Evolutionary conservation across 2,888 invertebrate genomes (phyloP), one percentile per base, ranked within the genome.

Genomic region (Drosophila percnosoma): DNA sequence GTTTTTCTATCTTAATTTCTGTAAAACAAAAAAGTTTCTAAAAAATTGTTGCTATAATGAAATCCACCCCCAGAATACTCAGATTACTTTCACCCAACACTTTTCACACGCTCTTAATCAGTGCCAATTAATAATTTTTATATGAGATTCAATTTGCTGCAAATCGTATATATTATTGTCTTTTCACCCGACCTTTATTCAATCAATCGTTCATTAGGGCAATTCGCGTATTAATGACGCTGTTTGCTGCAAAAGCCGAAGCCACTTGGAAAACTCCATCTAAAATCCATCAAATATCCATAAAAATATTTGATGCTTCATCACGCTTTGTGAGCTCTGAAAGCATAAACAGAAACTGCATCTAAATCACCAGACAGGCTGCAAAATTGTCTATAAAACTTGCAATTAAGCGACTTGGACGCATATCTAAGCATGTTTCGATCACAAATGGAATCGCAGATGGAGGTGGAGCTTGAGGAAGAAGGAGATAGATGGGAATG

Each of bases 321-420:
- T 45, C 57, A 72, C 60, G 75, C 64, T 73, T 57, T 40, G 65
- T 29, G 55, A 45, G 45, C 45, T 24, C 45, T 15, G 27, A 38
- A 55, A 55, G 34, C 18, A 36, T 59, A 63, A 51, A 54, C 75
- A 66, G 69, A n/a, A 53, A 61, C 68, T 64, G 72, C 60, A 63
- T 65, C 71, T 57, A 68, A 66, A 57, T 57, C 66, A 55, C 48
- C 33, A 59, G 69, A 78, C 65, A 63, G 71, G 57, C 59, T 67
- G 71, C 64, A 78, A 82, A 76, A 76, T 80, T 83, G 86, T 85
- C 88, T 83, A 85, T 85, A 87, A 85, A 85, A 87, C 60, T 87
- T 79, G 84, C 84, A 85, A 85, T 85, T 85, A 85, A 85, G 88
- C 86, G 86, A 72, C 71, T 81, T 70, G 77, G 77, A 85, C 79